Percentiles rank a stretch among this genome's conserved stretches.
phyloP scores from a whole-genome alignment of 1,140 invertebrate genomes.

The Orius insidiosus region DNA sequence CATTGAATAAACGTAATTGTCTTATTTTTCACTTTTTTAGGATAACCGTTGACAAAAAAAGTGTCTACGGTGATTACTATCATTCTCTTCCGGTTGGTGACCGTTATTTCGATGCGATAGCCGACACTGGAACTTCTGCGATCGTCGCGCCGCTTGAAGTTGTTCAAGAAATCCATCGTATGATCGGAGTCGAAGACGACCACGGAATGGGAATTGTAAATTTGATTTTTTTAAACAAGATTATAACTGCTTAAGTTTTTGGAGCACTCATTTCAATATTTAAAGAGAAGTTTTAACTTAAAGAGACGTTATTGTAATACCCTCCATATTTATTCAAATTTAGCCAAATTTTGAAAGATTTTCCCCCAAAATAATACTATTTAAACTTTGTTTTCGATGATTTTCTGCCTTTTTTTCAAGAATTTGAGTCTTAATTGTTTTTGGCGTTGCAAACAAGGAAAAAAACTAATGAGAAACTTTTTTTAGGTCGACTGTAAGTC shows the following conservation, averaged over 20 bases:
- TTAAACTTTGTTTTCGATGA: too few relatives aligned
- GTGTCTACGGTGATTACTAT: not conserved
- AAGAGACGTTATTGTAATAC: too few relatives aligned
- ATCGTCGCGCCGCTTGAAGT: not conserved
- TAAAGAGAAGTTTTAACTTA: too few relatives aligned
- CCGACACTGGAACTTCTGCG: conserved; percentile 4
- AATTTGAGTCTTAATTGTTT: not conserved
- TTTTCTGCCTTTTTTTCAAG: too few relatives aligned
- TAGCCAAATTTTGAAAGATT: too few relatives aligned
- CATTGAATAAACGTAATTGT: not conserved
- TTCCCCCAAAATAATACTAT: too few relatives aligned
- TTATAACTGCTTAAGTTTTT: too few relatives aligned
- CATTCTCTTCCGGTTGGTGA: not conserved
- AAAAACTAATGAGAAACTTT: not conserved
- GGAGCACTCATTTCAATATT: too few relatives aligned
- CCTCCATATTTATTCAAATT: too few relatives aligned
- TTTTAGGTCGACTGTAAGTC: not conserved
- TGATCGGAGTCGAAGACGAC: not conserved
- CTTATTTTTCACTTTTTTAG: conserved; percentile 1
- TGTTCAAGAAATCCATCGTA: not conserved
- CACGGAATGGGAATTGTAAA: not conserved
- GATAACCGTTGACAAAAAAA: not conserved
- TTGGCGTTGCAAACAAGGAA: not conserved
- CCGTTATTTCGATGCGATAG: not conserved
- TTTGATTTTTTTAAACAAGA: too few relatives aligned